phyloP scores from a whole-genome alignment of 2,888 invertebrate genomes.

The Tetheella fluctuosa region DNA sequence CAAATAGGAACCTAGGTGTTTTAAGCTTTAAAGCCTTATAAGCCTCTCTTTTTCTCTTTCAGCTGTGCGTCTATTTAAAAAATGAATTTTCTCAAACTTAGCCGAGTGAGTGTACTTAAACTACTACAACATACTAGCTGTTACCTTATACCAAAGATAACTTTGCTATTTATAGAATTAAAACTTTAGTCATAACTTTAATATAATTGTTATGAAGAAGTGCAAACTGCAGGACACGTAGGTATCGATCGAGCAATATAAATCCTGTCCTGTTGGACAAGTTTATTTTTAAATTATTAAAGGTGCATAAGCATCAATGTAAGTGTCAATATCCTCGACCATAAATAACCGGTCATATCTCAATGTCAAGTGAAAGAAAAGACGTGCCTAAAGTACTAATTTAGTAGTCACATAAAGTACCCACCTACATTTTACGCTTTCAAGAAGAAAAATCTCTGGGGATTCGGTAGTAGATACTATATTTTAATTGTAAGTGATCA shows the following conservation, averaged over 20 bases:
- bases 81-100: not conserved
- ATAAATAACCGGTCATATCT: conserved; percentile 59
- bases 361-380: conserved; percentile 81
- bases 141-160: not conserved
- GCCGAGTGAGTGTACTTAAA: not conserved
- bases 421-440: conserved; percentile 33
- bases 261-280: not conserved
- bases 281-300: not conserved
- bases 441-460: conserved; percentile 18
- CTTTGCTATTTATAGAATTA: not conserved
- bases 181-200: not conserved
- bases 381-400: conserved; percentile 60
- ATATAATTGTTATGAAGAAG: too few species aligned
- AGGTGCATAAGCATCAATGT: conserved; percentile 29
- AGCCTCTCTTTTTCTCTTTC: not conserved
- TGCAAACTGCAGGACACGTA: not conserved
- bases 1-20: conserved; percentile 4
- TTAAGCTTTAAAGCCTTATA: not conserved
- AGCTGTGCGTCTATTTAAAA: not conserved
- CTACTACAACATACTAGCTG: not conserved
- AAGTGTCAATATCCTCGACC: conserved; percentile 68
- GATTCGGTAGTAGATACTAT: too few species aligned
- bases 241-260: not conserved
- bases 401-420: conserved; percentile 35
- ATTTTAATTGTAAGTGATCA: not conserved